phyloP scores from a whole-genome alignment of 2,797 vertebrate genomes.

The Molossus molossus region DNA sequence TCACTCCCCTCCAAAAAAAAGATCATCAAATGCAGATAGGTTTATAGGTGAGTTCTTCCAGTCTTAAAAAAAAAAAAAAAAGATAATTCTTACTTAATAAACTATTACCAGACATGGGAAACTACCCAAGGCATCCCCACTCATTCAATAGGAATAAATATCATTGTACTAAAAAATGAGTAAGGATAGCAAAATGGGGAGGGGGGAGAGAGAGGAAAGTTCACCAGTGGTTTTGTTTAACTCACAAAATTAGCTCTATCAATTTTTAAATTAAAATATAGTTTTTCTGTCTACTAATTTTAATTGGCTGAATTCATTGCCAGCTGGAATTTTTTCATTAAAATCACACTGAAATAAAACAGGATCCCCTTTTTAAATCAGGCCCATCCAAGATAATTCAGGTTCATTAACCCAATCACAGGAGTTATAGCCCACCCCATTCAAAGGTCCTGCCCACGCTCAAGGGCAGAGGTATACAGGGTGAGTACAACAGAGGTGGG shows the following conservation, averaged over 20 bases:
- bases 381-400: not conserved
- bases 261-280: conserved; percentile 7
- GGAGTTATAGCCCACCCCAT: not conserved
- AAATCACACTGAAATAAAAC: conserved; percentile 33
- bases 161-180: not conserved
- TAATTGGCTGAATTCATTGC: not conserved
- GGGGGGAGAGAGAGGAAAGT: not conserved
- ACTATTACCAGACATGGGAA: not conserved
- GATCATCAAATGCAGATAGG: not conserved
- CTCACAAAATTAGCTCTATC: not conserved
- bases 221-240: not conserved
- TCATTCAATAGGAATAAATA: not conserved
- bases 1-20: not conserved
- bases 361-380: not conserved
- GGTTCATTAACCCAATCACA: not conserved
- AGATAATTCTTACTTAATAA: not conserved
- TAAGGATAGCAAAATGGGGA: not conserved
- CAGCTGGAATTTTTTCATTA: not conserved
- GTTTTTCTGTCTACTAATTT: not conserved
- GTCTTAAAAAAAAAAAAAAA: not conserved
- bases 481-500: rapidly evolving
- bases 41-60: conserved; percentile 6
- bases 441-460: not conserved
- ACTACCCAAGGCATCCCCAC: not conserved
- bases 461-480: not conserved